Base-by-base conservation (phyloP, 2,888 invertebrate genomes). In the Nycteola revayana region DNA sequence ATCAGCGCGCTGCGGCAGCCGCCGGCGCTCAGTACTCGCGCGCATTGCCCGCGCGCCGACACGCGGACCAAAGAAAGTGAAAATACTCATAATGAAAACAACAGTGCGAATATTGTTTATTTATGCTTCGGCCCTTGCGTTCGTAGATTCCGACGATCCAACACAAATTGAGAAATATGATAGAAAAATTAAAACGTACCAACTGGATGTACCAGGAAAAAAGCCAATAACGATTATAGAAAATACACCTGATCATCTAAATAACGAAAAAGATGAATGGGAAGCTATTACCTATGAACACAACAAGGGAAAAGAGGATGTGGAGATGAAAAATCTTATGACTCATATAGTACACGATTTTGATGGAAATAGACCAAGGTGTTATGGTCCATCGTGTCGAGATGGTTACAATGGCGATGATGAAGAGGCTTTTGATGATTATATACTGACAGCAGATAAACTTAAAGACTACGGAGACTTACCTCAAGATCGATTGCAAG, bases 371-470 rank as follows among this genome's bases (percentile, higher is more conserved):
- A 61, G 62, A 10, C 84, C 79, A 1, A 70, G 88, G 9, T 89
- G 89, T 29, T 88, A 79, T 20, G 89, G 89, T 20, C 87, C 89
- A 6, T 88, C 87, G 0, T 83, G 89, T 46, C 85, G 86, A 50
- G 75, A 77, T 47, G 75, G 76, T 14, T 83, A 71, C 31, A 60
- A 66, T 25, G 67, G 63, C 22, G 63, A 74, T 14, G 65, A 75
- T 49, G 69, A 80, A 45, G 91, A 91, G 41, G 89, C 90, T 25
- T 69, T 92, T 9, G 91, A 92, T 43, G 91, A 92, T 50, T 81
- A 92, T 33, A 79, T 90, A 42, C 89, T 90, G 18, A 92, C 92
- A 59, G 89, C 91, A 0, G 91, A 90, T 8, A 91, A 90, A 62
- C 70, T 91, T 1, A 91, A 84, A 36, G 81, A 84, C 49, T 81